phyloP scores from a whole-genome alignment of 2,113 vertebrate species.

The Chloroceryle aenea region DNA sequence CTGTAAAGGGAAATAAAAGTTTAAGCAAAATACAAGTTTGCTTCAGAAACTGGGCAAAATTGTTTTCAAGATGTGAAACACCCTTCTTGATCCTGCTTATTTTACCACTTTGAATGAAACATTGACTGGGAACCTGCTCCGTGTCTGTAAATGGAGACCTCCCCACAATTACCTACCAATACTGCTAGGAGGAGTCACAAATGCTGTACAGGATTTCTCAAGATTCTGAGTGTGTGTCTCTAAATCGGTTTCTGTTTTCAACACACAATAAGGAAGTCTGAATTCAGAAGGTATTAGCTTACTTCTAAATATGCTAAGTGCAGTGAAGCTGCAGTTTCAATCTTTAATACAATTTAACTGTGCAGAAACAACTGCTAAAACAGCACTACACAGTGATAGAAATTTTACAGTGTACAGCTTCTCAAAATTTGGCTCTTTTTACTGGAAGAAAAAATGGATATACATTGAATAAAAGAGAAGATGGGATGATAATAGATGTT shows the following conservation, averaged over 20 bases:
- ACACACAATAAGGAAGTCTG: neutral
- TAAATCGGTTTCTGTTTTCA: neutral
- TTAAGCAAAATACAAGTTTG: neutral
- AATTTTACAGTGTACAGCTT: neutral
- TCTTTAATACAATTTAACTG: neutral
- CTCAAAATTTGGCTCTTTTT: neutral
- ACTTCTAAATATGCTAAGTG: neutral
- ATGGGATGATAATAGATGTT: neutral
- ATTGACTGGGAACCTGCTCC: neutral
- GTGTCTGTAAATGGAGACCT: neutral
- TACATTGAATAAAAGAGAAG: neutral
- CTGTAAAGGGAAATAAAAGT: neutral
- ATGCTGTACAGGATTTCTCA: neutral
- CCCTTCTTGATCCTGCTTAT: neutral
- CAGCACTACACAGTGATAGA: neutral
- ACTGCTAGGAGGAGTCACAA: neutral
- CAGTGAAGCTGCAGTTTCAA: constrained; percentile 1
- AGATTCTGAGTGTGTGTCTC: neutral
- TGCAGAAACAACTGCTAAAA: neutral
- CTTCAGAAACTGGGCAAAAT: neutral
- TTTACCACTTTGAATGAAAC: neutral
- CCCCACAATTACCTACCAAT: neutral
- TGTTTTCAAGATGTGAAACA: neutral
- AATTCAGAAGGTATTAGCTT: neutral
- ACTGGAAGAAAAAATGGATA: neutral